Evolutionary conservation across 2,888 invertebrate genomes (phyloP), one percentile per base, ranked within the genome.

Genomic region (Teleiodes luculella): DNA sequence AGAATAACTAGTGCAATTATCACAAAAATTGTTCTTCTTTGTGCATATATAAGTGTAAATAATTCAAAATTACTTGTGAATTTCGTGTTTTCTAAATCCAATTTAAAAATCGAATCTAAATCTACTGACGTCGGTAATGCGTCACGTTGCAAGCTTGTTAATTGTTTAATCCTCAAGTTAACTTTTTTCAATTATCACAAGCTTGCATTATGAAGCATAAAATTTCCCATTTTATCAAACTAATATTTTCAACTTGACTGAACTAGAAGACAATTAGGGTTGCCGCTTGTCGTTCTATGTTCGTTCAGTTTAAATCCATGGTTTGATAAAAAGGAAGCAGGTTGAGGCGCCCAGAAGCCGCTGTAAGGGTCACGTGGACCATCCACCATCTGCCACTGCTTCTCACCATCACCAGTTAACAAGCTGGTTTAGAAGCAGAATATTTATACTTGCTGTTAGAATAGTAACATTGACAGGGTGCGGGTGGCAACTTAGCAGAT

Each of bases 271-370:
- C 13, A 16, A 3, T n/a, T 13, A n/a, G n/a, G 4, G 3, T 37
- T 8, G 7, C 18, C 7, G 5, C 2, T 16, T 24, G 14, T 2
- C 10, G 10, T 31, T 16, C 7, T 46, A 10, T 3, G n/a, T 10
- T 35, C n/a, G 35, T 31, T 16, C 16, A 31, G 7, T 6, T n/a
- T 2, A 1, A 14, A 18, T 30, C 1, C 31, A 14, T 46, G 31
- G 16, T 31, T 31, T 16, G 10, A 16, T 14, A 16, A 46, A 46
- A 36, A 24, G 28, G 28, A 8, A 53, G 66, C 70, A 78, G 74
- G 74, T 82, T 78, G 78, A 75, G 80, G 76, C 78, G 76, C 85
- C 84, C 83, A 78, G 76, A 83, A 81, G 81, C 86, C 74, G 68
- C 72, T 62, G 59, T 48, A 62, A 52, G 55, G 66, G 65, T 59